Conservation (phyloP, 2,888 invertebrate species). For the Chaetogeoica ovagalla region DNA sequence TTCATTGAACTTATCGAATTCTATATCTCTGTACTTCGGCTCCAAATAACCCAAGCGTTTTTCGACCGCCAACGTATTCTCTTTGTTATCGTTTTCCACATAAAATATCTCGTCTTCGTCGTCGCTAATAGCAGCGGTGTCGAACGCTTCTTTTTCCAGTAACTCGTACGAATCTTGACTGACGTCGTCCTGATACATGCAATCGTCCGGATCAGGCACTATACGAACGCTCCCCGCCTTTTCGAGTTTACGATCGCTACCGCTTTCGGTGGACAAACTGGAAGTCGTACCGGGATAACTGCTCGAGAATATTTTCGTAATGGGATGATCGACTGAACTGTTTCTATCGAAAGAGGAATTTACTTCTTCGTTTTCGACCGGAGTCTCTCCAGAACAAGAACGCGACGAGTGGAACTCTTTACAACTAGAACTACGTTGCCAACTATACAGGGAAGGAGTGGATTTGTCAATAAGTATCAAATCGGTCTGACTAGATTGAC, state of each 20-base stretch:
- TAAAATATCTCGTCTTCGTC: slow-evolving; percentile 77
- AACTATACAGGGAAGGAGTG: slow-evolving; percentile 58
- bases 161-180: slow-evolving; percentile 88
- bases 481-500: slow-evolving; percentile 52
- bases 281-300: slow-evolving; percentile 81
- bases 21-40: slow-evolving; percentile 57
- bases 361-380: slow-evolving; percentile 31
- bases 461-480: slow-evolving; percentile 46
- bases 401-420: slow-evolving; percentile 66
- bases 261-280: slow-evolving; percentile 68
- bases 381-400: slow-evolving; percentile 58
- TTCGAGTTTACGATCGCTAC: slow-evolving; percentile 68
- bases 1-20: slow-evolving; percentile 58
- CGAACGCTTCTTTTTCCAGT: slow-evolving; percentile 66
- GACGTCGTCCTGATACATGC: slow-evolving; percentile 76
- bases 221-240: slow-evolving; percentile 62
- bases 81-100: slow-evolving; percentile 69
- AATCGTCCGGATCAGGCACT: slow-evolving; percentile 56
- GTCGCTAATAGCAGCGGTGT: slow-evolving; percentile 70
- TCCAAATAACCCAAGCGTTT: slow-evolving; percentile 54
- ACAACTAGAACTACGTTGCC: slow-evolving; percentile 82
- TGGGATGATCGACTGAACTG: slow-evolving; percentile 44
- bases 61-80: slow-evolving; percentile 55
- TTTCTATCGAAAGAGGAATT: slow-evolving; percentile 51
- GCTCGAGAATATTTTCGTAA: slow-evolving; percentile 77